A percentile compares a stretch with the other conserved stretches of the same genome.
Evolutionary conservation across 1,140 invertebrate genomes (phyloP).

Genomic region (Habropoda laboriosa): DNA sequence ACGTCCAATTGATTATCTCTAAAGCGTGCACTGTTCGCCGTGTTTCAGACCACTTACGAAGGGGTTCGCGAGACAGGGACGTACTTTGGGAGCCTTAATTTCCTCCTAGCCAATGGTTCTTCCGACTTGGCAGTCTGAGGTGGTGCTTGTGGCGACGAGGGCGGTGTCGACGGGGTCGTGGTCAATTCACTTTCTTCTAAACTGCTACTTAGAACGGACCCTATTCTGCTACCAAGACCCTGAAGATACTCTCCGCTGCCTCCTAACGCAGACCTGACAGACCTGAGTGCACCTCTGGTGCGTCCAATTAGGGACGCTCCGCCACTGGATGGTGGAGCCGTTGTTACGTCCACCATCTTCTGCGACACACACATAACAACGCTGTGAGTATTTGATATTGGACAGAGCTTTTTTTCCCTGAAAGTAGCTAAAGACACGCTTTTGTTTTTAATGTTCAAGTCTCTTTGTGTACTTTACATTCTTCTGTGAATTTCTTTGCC

Average conservation of each 20-base stretch:
- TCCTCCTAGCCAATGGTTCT: conserved; percentile 60
- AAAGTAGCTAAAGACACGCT: no score
- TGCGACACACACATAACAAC: not conserved
- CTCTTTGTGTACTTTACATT: no score
- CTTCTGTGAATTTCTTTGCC: no score
- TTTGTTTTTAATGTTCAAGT: no score
- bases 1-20: not conserved
- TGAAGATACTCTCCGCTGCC: conserved; percentile 79
- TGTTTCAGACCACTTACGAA: not conserved
- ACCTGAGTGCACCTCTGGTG: conserved; percentile 77
- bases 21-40: not conserved
- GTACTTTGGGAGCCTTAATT: conserved; percentile 75
- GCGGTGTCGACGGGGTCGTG: conserved; percentile 72
- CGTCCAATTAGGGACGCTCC: conserved; percentile 77
- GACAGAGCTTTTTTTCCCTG: not conserved
- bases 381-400: not conserved
- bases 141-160: conserved; percentile 62
- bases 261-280: conserved; percentile 77
- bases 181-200: conserved; percentile 77
- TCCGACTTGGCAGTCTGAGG: conserved; percentile 49
- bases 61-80: not conserved
- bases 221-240: conserved; percentile 78
- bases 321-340: conserved; percentile 69
- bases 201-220: conserved; percentile 78
- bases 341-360: conserved; percentile 77